These are phyloP conservation scores for Tillus elongatus DNA, from an alignment of 2,888 invertebrate genomes.

Conservation along the genomic window DNA sequence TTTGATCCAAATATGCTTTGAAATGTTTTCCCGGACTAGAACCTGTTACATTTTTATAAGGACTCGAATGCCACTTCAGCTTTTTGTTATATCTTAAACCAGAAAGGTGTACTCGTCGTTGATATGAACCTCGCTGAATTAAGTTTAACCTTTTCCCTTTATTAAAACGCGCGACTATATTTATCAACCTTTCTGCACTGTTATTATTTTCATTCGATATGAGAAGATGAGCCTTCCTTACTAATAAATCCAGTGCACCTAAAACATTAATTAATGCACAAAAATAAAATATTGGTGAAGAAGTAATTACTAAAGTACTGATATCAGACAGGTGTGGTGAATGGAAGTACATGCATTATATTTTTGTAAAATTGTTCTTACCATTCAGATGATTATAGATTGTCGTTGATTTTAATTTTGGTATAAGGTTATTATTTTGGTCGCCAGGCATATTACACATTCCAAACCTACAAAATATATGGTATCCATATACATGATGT, in stretches of 20 bases:
- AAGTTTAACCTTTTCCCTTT: conserved; percentile 9
- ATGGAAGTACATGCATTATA: too few species aligned
- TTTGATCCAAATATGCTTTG: neutral
- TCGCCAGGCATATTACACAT: conserved; percentile 12
- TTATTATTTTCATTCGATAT: conserved; percentile 8
- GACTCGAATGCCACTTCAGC: neutral
- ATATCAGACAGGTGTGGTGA: too few species aligned
- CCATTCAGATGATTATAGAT: too few species aligned
- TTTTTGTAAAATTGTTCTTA: too few species aligned
- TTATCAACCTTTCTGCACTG: conserved; percentile 7
- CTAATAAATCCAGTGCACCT: conserved; percentile 2
- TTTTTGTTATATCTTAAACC: conserved; percentile 5
- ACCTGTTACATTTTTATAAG: neutral
- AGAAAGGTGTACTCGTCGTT: conserved; percentile 4
- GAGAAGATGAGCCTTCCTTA: conserved; percentile 5
- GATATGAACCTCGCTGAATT: conserved; percentile 7
- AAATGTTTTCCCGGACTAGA: neutral
- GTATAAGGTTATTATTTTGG: conserved; percentile 5
- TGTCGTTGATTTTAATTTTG: conserved; percentile 7
- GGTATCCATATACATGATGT: conserved; percentile 9
- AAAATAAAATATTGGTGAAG: neutral
- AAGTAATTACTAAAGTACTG: too few species aligned
- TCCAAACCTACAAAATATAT: conserved; percentile 6
- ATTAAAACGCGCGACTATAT: conserved; percentile 6
- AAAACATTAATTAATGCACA: conserved; percentile 1